Conservation (phyloP, 2,113 vertebrate species). For the Lophius piscatorius region DNA sequence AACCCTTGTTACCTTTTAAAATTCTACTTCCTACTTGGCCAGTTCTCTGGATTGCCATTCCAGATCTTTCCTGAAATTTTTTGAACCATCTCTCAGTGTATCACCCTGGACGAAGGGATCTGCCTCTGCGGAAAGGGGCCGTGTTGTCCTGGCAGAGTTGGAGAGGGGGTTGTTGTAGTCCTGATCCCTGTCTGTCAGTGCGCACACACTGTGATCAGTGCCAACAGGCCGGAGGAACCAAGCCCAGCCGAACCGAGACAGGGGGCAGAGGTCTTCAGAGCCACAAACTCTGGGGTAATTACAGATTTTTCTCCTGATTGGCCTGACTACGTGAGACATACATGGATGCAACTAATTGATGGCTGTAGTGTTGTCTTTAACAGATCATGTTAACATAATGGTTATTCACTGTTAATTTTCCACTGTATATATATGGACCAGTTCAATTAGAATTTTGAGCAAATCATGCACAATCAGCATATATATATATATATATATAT, state of each 20-base stretch:
- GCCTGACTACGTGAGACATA: no score
- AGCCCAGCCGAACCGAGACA: slow-evolving; percentile 69
- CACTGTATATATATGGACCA: no score
- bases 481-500: no score
- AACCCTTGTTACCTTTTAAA: slow-evolving; percentile 8
- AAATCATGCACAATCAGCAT: no score
- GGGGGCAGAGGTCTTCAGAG: slow-evolving; percentile 88
- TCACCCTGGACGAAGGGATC: slow-evolving; percentile 80
- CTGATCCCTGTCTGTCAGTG: slow-evolving; percentile 62
- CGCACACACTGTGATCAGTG: slow-evolving; percentile 61
- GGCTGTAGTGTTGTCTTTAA: not conserved
- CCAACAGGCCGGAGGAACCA: slow-evolving; percentile 71
- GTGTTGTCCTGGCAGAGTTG: slow-evolving; percentile 74
- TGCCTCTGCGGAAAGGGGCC: slow-evolving; percentile 73
- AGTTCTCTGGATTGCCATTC: slow-evolving; percentile 62
- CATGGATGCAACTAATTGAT: not conserved
- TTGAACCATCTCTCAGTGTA: slow-evolving; percentile 50
- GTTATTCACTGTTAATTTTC: no score
- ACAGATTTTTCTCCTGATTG: not conserved
- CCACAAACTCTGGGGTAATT: slow-evolving; percentile 90
- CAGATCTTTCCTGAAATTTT: slow-evolving; percentile 59
- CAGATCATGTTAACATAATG: no score
- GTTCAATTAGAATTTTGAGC: no score
- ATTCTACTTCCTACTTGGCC: slow-evolving; percentile 26
- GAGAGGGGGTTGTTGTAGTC: slow-evolving; percentile 69